phyloP scores from a whole-genome alignment of 2,797 vertebrate species.

The Rhinophrynus dorsalis region DNA sequence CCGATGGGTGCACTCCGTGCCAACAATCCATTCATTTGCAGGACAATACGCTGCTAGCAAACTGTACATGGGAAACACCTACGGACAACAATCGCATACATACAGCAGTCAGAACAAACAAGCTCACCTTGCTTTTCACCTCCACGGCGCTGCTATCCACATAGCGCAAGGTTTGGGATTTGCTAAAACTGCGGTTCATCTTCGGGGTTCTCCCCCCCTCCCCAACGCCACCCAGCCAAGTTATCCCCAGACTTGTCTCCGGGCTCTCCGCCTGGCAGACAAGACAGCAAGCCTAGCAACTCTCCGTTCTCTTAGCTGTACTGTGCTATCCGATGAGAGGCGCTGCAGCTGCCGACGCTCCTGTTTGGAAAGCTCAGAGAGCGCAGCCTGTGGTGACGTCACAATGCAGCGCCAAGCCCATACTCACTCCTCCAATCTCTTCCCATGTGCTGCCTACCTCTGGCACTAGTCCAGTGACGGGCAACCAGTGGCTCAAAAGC shows the following conservation, averaged over 20 bases:
- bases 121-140: conserved; percentile 93
- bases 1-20: too few species aligned
- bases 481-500: conserved; percentile 22
- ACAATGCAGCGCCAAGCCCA: conserved; percentile 31
- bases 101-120: background rate
- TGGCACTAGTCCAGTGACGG: too few species aligned
- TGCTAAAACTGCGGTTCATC: conserved; percentile 95
- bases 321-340: background rate
- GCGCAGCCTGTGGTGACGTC: conserved; percentile 20
- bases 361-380: conserved; percentile 32
- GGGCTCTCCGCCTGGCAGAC: background rate
- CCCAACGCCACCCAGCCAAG: conserved; percentile 27
- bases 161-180: conserved; percentile 85
- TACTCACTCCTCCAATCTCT: too few species aligned
- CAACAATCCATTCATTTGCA: conserved; percentile 49
- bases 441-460: too few species aligned
- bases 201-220: conserved; percentile 57
- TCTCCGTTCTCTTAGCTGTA: conserved; percentile 19
- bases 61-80: background rate
- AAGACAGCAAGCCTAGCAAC: too few species aligned
- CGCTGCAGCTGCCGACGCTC: conserved; percentile 29
- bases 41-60: background rate
- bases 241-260: conserved; percentile 38
- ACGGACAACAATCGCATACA: background rate
- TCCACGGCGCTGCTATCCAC: conserved; percentile 86